Evolutionary conservation across 2,797 vertebrate genomes (phyloP).

Genomic region (Peromyscus attwateri): DNA sequence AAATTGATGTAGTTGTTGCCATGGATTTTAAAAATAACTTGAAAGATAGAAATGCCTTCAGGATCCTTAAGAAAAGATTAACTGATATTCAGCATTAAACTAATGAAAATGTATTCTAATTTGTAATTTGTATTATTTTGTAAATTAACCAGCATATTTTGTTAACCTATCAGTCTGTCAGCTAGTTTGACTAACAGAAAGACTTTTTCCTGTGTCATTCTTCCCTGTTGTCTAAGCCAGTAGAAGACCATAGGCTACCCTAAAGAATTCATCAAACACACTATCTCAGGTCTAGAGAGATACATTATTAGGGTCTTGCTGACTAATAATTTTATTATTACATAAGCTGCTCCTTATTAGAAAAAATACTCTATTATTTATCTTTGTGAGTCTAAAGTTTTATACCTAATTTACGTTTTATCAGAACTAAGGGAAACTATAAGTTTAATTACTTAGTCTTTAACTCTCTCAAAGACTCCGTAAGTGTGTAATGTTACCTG

Average conservation of each 20-base stretch:
- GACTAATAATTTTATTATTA: slow-evolving; percentile 61
- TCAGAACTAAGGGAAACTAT: no score
- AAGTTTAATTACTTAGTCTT: no score
- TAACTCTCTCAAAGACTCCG: no score
- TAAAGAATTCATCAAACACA: slow-evolving; percentile 52
- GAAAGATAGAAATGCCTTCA: slow-evolving; percentile 64
- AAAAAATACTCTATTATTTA: no score
- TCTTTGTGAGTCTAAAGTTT: no score
- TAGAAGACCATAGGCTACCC: slow-evolving; percentile 47
- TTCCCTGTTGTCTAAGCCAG: slow-evolving; percentile 48
- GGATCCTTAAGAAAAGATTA: slow-evolving; percentile 41
- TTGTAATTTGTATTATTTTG: slow-evolving; percentile 6
- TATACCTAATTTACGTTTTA: no score
- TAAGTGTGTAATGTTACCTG: no score
- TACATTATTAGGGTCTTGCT: neutral
- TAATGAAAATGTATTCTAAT: slow-evolving; percentile 48
- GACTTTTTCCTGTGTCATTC: slow-evolving; percentile 29
- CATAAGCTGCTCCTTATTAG: slow-evolving; percentile 18
- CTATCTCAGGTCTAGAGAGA: slow-evolving; percentile 1
- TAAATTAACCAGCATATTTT: slow-evolving; percentile 53
- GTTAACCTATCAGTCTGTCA: neutral
- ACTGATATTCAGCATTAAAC: neutral
- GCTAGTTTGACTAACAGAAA: slow-evolving; percentile 38
- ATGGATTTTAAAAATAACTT: slow-evolving; percentile 57
- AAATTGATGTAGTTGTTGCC: neutral